These are phyloP conservation scores for Pristionchus arcanus DNA, from an alignment of 2,888 invertebrate genomes.

Conservation along the genomic window DNA sequence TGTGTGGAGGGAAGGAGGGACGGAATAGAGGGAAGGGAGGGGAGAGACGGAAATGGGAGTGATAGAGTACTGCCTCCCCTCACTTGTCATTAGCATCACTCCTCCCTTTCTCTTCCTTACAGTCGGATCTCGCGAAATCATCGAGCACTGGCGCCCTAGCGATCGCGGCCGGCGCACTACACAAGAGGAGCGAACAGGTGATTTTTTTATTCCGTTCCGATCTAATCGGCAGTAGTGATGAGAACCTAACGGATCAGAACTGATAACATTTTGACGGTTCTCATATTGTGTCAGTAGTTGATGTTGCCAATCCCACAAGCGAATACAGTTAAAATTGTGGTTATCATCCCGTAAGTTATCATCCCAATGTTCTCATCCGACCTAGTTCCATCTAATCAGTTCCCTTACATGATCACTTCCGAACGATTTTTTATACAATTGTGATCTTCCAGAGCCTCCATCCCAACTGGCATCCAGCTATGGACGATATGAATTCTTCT, in stretches of 20 bases:
- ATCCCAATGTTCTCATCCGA: no score
- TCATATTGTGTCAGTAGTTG: no score
- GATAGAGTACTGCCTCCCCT: slow-evolving; percentile 42
- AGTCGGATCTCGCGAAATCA: slow-evolving; percentile 54
- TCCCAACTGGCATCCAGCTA: slow-evolving; percentile 22
- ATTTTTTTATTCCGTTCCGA: neutral
- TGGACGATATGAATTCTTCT: slow-evolving; percentile 22
- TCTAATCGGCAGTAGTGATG: neutral
- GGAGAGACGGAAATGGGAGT: slow-evolving; percentile 41
- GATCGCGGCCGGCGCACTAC: neutral
- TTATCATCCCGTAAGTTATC: no score
- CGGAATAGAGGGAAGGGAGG: neutral
- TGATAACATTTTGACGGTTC: no score
- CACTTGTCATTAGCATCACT: slow-evolving; percentile 49
- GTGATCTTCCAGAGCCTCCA: neutral
- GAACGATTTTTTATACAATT: neutral
- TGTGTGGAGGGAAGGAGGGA: neutral
- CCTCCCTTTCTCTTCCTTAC: slow-evolving; percentile 25
- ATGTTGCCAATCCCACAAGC: no score
- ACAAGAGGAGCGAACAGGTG: slow-evolving; percentile 53
- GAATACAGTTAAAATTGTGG: no score
- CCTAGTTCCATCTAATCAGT: neutral
- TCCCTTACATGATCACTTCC: neutral
- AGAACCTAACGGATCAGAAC: no score
- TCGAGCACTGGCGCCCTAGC: slow-evolving; percentile 52